Evolutionary conservation across 1,140 invertebrate genomes (phyloP).

Genomic region (Leptopilina boulardi): DNA sequence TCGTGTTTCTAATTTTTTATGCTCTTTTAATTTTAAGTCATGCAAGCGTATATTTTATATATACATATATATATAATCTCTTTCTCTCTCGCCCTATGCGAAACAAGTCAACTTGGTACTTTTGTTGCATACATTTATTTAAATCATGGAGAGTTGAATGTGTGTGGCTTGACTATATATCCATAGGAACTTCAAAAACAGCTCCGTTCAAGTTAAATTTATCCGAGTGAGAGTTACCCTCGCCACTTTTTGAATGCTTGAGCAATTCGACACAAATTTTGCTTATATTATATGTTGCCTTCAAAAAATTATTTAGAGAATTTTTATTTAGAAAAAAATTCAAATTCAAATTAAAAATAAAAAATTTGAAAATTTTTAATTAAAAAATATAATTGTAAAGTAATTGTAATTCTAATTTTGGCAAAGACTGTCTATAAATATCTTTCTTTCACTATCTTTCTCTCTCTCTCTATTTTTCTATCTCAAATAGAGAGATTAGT

Average conservation of each 20-base stretch:
- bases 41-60: neutral
- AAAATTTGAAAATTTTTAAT: no score
- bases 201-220: constrained; percentile 4
- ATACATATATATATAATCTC: neutral
- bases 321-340: no score
- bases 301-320: no score
- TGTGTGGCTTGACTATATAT: neutral
- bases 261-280: constrained; percentile 3
- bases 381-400: no score
- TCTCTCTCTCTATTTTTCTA: no score
- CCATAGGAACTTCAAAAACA: neutral
- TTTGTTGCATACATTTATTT: neutral
- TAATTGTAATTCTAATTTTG: no score
- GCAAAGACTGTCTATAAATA: no score
- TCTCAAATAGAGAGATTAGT: neutral
- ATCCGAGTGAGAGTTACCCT: neutral
- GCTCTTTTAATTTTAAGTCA: neutral
- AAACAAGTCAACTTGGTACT: neutral
- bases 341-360: no score
- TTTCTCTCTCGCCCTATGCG: neutral
- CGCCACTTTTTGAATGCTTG: neutral
- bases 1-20: no score
- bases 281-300: no score
- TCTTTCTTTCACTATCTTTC: no score
- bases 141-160: neutral